phyloP scores from a whole-genome alignment of 2,888 invertebrate species.

The Tetragonula carbonaria region DNA sequence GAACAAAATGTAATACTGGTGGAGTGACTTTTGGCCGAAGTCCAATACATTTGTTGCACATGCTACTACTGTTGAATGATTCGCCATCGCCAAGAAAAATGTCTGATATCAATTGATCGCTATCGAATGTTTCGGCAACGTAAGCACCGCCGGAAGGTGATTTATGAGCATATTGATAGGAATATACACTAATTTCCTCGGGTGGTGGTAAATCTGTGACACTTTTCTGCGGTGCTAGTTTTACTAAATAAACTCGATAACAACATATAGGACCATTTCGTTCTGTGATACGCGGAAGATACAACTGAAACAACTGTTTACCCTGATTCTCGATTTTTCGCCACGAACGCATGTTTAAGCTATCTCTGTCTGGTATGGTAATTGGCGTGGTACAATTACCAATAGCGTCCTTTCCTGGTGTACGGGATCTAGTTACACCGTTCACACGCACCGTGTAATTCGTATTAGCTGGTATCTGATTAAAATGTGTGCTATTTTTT shows the following conservation, averaged over 20 bases:
- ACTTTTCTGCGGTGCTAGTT: conserved; percentile 87
- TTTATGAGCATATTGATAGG: conserved; percentile 90
- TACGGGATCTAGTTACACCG: conserved; percentile 91
- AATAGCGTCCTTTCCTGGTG: conserved; percentile 88
- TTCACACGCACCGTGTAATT: conserved; percentile 91
- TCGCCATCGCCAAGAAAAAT: conserved; percentile 90
- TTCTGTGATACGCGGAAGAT: conserved; percentile 91
- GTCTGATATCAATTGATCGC: conserved; percentile 87
- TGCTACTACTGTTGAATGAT: conserved; percentile 76
- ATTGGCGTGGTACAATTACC: conserved; percentile 89
- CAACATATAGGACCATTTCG: conserved; percentile 95
- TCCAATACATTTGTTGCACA: conserved; percentile 85
- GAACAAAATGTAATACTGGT: conserved; percentile 76
- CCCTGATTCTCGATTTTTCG: conserved; percentile 87
- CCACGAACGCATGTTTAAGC: conserved; percentile 87
- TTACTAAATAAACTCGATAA: conserved; percentile 92
- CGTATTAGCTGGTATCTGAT: conserved; percentile 92
- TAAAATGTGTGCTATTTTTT: conserved; percentile 85
- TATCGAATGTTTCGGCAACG: conserved; percentile 93
- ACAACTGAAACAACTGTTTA: conserved; percentile 90
- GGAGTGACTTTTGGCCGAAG: conserved; percentile 82
- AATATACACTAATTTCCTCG: conserved; percentile 88
- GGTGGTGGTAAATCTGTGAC: conserved; percentile 89
- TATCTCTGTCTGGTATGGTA: conserved; percentile 88
- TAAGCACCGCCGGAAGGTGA: conserved; percentile 90